Percentiles rank a stretch among this genome's conserved stretches.
Evolutionary conservation across 2,888 invertebrate species (phyloP).

Genomic region (Scelioninae gen. 2): DNA sequence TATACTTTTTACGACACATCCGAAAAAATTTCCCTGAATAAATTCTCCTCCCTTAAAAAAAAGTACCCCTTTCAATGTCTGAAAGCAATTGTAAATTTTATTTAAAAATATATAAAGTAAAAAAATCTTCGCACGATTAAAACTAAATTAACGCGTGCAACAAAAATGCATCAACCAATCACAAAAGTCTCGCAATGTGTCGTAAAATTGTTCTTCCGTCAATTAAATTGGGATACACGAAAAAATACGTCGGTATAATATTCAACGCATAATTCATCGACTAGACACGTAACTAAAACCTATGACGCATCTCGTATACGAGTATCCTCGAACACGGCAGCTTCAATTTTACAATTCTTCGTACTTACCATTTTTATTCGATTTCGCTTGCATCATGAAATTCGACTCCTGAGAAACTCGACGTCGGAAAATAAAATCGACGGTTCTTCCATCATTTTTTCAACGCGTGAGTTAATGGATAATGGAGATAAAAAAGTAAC

Average conservation of each 20-base stretch:
- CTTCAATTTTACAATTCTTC: conserved; percentile 28
- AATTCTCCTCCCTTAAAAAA: too few species aligned
- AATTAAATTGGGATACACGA: conserved; percentile 33
- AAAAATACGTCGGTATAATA: conserved; percentile 32
- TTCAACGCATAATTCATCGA: conserved; percentile 51
- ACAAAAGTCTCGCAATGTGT: not conserved
- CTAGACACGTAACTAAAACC: conserved; percentile 58
- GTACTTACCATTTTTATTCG: conserved; percentile 2
- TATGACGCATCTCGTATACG: conserved; percentile 57
- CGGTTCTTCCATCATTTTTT: not conserved
- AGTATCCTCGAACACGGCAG: conserved; percentile 56
- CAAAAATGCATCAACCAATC: too few species aligned
- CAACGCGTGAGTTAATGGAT: too few species aligned
- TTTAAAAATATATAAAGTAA: too few species aligned
- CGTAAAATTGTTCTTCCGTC: conserved; percentile 5
- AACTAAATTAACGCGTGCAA: too few species aligned
- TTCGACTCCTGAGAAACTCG: conserved; percentile 1
- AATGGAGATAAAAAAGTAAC: too few species aligned
- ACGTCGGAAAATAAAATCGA: not conserved
- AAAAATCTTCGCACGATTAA: too few species aligned
- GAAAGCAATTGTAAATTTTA: too few species aligned
- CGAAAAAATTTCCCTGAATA: conserved; percentile 1
- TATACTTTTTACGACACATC: conserved; percentile 23
- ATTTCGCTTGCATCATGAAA: conserved; percentile 10
- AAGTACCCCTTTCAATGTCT: too few species aligned